Percentiles rank a stretch among this genome's conserved stretches.
Conservation (phyloP, 1,140 invertebrate species). For the Drosophila watanabei region DNA sequence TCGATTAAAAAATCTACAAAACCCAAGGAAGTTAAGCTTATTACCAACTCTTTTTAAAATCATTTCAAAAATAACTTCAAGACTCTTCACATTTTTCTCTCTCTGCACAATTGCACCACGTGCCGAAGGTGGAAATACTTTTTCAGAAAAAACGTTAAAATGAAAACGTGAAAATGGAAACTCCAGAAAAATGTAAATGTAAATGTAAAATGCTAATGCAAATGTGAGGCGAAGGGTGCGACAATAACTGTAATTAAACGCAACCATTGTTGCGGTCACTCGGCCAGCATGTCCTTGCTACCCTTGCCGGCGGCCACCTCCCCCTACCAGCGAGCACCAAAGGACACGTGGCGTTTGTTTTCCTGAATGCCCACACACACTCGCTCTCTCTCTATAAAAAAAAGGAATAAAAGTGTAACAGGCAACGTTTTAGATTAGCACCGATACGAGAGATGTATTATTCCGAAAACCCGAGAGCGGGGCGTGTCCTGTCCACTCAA, state of each 20-base stretch:
- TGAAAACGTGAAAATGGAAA: conserved; percentile 11
- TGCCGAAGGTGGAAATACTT: conserved; percentile 35
- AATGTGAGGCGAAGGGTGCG: conserved; percentile 73
- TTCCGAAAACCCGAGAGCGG: conserved; percentile 11
- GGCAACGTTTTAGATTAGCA: conserved; percentile 71
- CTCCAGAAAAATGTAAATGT: conserved; percentile 13
- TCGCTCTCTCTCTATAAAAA: conserved; percentile 22
- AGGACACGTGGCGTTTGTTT: conserved; percentile 59
- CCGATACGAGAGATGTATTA: conserved; percentile 49
- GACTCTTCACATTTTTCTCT: not conserved
- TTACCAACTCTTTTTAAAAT: not conserved
- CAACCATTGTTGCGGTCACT: conserved; percentile 79
- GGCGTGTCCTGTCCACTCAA: conserved; percentile 73
- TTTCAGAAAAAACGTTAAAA: not conserved
- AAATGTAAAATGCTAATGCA: conserved; percentile 55
- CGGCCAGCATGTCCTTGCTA: conserved; percentile 59
- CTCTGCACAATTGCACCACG: conserved; percentile 35
- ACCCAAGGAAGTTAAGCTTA: not conserved
- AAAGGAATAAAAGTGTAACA: conserved; percentile 52
- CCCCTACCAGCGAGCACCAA: conserved; percentile 23
- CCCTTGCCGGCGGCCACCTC: conserved; percentile 16
- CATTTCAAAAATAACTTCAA: not conserved
- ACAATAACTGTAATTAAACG: conserved; percentile 83
- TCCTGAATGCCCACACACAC: conserved; percentile 63
- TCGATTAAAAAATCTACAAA: not conserved